Conservation (phyloP, 2,113 vertebrate genomes). For the Antigone vipio region DNA sequence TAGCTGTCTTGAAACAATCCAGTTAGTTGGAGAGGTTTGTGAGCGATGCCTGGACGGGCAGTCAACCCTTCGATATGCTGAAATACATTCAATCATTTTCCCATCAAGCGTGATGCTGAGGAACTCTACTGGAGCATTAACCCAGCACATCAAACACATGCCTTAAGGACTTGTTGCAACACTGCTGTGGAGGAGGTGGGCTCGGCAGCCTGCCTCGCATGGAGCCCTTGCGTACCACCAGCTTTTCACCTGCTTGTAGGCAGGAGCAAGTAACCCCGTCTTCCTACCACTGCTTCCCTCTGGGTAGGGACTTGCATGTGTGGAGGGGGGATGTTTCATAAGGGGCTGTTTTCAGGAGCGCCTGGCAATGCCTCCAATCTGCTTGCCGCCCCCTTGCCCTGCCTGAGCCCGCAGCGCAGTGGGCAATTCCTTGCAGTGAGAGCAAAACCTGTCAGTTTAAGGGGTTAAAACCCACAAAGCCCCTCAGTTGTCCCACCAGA, state of each 20-base stretch:
- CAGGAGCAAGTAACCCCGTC: background rate
- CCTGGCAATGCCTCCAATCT: background rate
- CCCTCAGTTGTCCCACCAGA: background rate
- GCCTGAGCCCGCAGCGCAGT: background rate
- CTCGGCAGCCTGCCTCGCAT: background rate
- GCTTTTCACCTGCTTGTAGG: background rate
- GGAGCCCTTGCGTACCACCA: background rate
- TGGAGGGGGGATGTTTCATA: background rate
- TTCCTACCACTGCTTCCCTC: background rate
- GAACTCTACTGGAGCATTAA: background rate
- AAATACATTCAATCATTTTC: background rate
- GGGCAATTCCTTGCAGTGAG: background rate
- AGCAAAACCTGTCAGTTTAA: background rate
- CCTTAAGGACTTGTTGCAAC: background rate
- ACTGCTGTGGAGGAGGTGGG: background rate
- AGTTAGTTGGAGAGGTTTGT: background rate
- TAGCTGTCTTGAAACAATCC: background rate
- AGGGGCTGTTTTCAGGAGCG: background rate
- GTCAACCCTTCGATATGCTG: background rate
- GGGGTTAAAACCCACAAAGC: background rate
- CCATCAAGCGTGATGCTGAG: background rate
- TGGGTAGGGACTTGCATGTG: background rate
- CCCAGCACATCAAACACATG: accelerated
- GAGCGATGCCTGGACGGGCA: background rate
- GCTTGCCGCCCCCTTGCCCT: accelerated